phyloP scores from a whole-genome alignment of 35 echinoderm and acorn worm genomes.

The Stichopus chloronotus region DNA sequence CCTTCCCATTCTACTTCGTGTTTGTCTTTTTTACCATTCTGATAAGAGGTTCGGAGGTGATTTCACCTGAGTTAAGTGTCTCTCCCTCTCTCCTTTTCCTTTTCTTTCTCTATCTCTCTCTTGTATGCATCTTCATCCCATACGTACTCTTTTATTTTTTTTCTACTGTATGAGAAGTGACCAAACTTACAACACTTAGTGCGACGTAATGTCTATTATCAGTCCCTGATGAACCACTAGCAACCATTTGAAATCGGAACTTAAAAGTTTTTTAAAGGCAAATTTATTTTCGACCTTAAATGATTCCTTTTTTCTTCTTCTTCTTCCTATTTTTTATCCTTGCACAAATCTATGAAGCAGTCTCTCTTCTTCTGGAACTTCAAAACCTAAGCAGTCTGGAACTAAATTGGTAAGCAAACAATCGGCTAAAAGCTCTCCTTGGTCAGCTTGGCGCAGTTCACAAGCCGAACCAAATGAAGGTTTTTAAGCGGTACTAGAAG shows the following conservation, averaged over 20 bases:
- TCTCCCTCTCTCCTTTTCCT: too few relatives aligned
- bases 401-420: slow-evolving; percentile 59
- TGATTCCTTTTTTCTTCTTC: slow-evolving; percentile 20
- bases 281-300: slow-evolving; percentile 45
- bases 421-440: slow-evolving; percentile 54
- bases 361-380: background rate
- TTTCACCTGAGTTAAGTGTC: too few relatives aligned
- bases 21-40: too few relatives aligned
- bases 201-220: background rate
- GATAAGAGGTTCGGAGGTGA: too few relatives aligned
- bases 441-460: slow-evolving; percentile 31
- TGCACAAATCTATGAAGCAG: background rate
- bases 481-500: slow-evolving; percentile 42
- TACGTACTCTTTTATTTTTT: background rate
- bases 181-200: background rate
- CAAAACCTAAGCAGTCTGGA: slow-evolving; percentile 25
- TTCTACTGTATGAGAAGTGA: background rate
- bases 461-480: slow-evolving; percentile 16
- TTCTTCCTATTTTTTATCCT: background rate
- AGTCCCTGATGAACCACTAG: slow-evolving; percentile 22
- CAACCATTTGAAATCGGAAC: slow-evolving; percentile 27
- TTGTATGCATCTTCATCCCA: too few relatives aligned
- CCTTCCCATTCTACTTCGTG: too few relatives aligned
- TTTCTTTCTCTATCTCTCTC: too few relatives aligned
- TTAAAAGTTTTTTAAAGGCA: slow-evolving; percentile 50